Percentiles rank a stretch among this genome's conserved stretches.
These are phyloP conservation scores for Betta splendens DNA, from an alignment of 2,797 vertebrate genomes.

Conservation along the genomic window DNA sequence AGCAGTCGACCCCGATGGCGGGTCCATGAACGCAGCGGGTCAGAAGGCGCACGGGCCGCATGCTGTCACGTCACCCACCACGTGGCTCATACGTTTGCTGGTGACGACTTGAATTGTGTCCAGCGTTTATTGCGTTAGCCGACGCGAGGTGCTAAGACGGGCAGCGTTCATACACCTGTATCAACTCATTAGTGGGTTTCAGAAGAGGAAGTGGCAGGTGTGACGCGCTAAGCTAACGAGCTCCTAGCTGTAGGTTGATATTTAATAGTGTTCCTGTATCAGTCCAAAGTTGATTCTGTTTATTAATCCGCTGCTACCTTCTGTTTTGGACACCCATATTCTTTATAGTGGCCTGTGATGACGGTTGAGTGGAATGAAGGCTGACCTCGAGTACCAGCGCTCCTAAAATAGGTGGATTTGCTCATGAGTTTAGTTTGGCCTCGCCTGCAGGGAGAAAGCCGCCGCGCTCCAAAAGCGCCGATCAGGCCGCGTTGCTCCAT, in stretches of 20 bases:
- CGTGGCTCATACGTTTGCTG: too few relatives aligned
- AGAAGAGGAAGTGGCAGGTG: background rate
- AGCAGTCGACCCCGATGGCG: conserved; percentile 12
- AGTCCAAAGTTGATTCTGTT: too few relatives aligned
- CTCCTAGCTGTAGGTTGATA: background rate
- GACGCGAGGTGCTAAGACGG: too few relatives aligned
- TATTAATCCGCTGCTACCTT: too few relatives aligned
- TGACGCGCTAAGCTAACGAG: background rate
- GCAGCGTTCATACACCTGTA: too few relatives aligned
- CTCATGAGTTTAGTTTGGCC: background rate
- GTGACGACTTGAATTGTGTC: too few relatives aligned
- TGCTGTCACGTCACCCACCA: too few relatives aligned
- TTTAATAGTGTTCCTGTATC: background rate
- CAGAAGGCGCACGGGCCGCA: too few relatives aligned
- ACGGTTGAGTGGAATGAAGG: background rate
- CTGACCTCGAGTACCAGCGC: too few relatives aligned
- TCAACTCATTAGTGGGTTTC: background rate
- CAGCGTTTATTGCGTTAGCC: too few relatives aligned
- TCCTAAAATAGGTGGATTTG: background rate
- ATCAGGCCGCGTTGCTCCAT: background rate
- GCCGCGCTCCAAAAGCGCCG: background rate
- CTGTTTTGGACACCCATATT: too few relatives aligned
- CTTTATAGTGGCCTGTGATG: background rate
- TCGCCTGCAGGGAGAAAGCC: background rate
- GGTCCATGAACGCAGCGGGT: conserved; percentile 8